Percentiles rank a stretch among this genome's conserved stretches.
phyloP scores from a whole-genome alignment of 2,113 vertebrate species.

The Collichthys lucidus region DNA sequence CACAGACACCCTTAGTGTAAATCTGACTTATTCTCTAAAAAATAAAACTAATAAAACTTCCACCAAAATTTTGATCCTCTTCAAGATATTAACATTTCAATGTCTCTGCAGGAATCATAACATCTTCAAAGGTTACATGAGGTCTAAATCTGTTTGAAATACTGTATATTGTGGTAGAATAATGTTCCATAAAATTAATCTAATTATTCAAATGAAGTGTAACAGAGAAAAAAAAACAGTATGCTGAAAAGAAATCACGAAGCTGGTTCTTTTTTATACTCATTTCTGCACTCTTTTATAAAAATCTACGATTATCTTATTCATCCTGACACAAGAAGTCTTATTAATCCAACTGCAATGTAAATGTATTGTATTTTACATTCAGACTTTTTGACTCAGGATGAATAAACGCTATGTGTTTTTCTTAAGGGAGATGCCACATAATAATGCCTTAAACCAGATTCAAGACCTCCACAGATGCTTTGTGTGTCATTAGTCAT shows the following conservation, averaged over 20 bases:
- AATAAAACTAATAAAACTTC: background rate
- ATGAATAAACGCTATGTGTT: background rate
- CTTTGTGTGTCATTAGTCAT: constrained; percentile 21
- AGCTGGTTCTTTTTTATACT: constrained; percentile 20
- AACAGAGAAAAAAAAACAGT: background rate
- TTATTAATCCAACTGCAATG: background rate
- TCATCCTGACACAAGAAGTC: constrained; percentile 1
- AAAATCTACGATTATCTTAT: background rate
- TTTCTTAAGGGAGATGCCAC: constrained; percentile 44
- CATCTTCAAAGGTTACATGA: background rate
- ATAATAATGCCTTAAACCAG: constrained; percentile 68
- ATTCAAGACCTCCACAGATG: constrained; percentile 32
- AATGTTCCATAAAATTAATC: background rate
- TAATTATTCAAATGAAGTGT: background rate
- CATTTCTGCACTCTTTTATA: constrained; percentile 3
- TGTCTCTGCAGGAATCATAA: background rate
- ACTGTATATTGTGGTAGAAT: background rate
- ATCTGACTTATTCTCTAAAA: background rate
- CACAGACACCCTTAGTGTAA: background rate
- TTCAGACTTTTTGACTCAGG: constrained; percentile 1
- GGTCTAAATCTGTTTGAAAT: background rate
- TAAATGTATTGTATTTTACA: background rate
- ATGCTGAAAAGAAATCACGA: background rate
- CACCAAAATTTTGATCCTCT: constrained; percentile 12
- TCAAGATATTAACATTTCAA: background rate